Evolutionary conservation across 2,888 invertebrate genomes (phyloP), one percentile per base, ranked within the genome.

Genomic region (Metalampra italica): DNA sequence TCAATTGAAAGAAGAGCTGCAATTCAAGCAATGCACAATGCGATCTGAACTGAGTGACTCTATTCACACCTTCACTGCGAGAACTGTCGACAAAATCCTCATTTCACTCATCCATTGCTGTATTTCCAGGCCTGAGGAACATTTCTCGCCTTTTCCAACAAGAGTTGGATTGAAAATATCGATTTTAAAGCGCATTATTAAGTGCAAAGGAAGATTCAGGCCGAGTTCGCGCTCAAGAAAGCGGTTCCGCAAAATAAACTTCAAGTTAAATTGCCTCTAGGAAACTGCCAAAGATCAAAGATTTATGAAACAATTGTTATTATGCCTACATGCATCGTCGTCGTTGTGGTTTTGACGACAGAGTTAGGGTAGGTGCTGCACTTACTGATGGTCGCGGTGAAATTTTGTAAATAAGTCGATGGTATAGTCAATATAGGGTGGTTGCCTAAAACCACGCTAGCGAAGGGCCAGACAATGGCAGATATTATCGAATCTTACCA

Each of bases 201-300:
- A 34, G 34, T 41, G 46, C 32, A 46, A 34, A 11, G n/a, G 46
- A n/a, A 22, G 12, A 34, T 14, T 41, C 32, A 34, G 30, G 3
- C 29, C 14, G 43, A 43, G 36, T 43, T 34, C 43, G 15, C 32
- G 46, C 13, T 32, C 32, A 40, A 34, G 41, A 46, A 41, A 41
- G 41, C 22, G 15, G 41, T 43, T 43, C 43, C 43, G 43, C 43
- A 43, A 43, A 43, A 43, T 43, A 43, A 43, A 43, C 43, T 43
- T 34, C 43, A 43, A 47, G 46, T 47, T 47, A 47, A 47, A 41
- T 47, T 34, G 46, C 46, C 46, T 47, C 42, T 40, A 47, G 46
- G 41, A 41, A 47, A 40, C 32, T 41, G 42, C 12, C 46, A 47
- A 41, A 47, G 46, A 41, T 34, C 29, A 41, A 9, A 11, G 9